Conservation (phyloP, 2,797 vertebrate species). For the Hephaestus fuliginosus region DNA sequence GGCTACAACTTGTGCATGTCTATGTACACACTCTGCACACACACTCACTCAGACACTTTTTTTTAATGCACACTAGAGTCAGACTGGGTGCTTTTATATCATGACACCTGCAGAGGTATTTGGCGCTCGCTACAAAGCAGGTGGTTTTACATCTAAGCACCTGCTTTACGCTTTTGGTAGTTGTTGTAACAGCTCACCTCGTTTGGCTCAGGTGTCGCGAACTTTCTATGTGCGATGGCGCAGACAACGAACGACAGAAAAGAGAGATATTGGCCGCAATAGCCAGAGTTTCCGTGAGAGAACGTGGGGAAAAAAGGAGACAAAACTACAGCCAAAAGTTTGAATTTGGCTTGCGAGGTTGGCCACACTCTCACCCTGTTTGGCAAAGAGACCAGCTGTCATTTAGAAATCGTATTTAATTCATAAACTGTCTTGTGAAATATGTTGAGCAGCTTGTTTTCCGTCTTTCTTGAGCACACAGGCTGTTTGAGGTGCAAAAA, state of each 20-base stretch:
- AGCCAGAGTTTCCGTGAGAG: neutral
- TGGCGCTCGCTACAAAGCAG: slow-evolving; percentile 23
- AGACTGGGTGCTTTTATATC: slow-evolving; percentile 1
- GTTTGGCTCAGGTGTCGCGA: neutral
- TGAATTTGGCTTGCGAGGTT: neutral
- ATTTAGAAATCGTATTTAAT: neutral
- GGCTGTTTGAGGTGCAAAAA: slow-evolving; percentile 5
- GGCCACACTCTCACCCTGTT: neutral
- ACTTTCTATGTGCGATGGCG: neutral
- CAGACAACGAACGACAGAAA: neutral
- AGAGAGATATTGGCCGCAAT: neutral
- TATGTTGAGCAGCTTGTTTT: neutral
- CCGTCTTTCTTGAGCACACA: neutral
- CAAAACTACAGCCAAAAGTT: neutral
- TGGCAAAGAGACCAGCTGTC: neutral
- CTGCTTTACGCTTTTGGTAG: neutral
- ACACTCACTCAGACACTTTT: neutral
- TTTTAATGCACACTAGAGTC: neutral
- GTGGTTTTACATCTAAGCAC: slow-evolving; percentile 14
- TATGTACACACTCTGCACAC: slow-evolving; percentile 1
- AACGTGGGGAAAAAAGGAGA: neutral
- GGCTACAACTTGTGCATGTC: slow-evolving; percentile 39
- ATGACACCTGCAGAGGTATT: slow-evolving; percentile 26
- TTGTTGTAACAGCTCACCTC: neutral
- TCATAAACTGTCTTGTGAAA: slow-evolving; percentile 4